Percentiles rank a stretch among this genome's conserved stretches.
Evolutionary conservation across 2,797 vertebrate species (phyloP).

Genomic region (Halcyon chelicuti): DNA sequence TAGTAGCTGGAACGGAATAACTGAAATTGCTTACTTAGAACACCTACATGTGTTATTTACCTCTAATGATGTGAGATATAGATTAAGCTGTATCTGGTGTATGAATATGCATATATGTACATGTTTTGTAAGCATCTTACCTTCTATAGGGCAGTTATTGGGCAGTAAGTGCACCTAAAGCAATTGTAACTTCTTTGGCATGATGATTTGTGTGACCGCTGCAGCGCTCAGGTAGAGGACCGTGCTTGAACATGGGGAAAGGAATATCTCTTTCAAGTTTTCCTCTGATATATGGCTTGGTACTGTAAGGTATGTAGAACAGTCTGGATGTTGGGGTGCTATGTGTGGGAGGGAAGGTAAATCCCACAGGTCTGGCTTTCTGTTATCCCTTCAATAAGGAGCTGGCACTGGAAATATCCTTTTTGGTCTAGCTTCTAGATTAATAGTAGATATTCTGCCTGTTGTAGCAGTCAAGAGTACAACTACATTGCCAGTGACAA

Average conservation of each 20-base stretch:
- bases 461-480: not conserved
- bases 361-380: not conserved
- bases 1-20: not conserved
- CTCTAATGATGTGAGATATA: not conserved
- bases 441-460: not conserved
- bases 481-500: not conserved
- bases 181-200: not conserved
- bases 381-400: not conserved
- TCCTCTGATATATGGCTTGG: not conserved
- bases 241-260: not conserved
- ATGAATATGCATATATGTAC: not conserved
- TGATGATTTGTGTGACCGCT: not conserved
- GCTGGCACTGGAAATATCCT: not conserved
- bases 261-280: not conserved
- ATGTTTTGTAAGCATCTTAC: not conserved
- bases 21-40: not conserved
- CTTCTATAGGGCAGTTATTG: not conserved
- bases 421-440: not conserved
- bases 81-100: not conserved
- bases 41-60: not conserved
- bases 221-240: not conserved
- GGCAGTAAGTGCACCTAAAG: not conserved
- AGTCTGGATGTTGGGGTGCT: not conserved
- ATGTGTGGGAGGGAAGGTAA: not conserved
- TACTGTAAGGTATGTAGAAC: not conserved